Evolutionary conservation across 1,140 invertebrate species (phyloP), one percentile per base, ranked within the genome.

Genomic region (Melanaphis sacchari): DNA sequence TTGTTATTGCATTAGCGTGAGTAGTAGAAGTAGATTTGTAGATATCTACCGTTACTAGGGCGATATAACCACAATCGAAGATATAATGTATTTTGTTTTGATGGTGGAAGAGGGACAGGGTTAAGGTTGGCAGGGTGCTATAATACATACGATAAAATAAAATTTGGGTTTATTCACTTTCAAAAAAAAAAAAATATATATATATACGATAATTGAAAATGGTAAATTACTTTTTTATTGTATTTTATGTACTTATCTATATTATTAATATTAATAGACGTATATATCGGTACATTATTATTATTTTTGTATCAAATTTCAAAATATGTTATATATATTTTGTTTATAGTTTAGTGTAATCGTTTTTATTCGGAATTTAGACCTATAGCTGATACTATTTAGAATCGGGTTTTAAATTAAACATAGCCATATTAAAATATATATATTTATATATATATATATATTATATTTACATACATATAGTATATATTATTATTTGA

Each of bases 1-100:
- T 99, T 97, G 99, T 99, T 96, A 99, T 99, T 97, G 97, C 98
- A 97, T 98, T 99, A 98, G 98, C 99, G 98, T 99, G 98, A 99
- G 98, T 99, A 97, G 93, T 93, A 82, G 94, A 87, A 85, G 49
- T 87, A 85, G 91, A 93, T 93, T 93, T 84, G 91, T 93, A 93
- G 76, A 85, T 54, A 93, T 38, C 91, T 54, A 93, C 38, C 91
- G 43, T 84, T 93, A 93, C 41, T 82, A 54, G 81, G 81, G 40
- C 40, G 31, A 93, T 93, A 91, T 89, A 46, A 90, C 46, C 52
- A 93, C 46, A 90, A 93, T 93, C 41, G 93, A 93, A 54, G 24
- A 52, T 49, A 89, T 54, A 54, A 89, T 54, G 88, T 89, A 54
- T 54, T 89, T 31, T 89, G 24, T 52, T 54, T n/a, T 40, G 26